phyloP scores from a whole-genome alignment of 2,797 vertebrate genomes.

The Tapera naevia region DNA sequence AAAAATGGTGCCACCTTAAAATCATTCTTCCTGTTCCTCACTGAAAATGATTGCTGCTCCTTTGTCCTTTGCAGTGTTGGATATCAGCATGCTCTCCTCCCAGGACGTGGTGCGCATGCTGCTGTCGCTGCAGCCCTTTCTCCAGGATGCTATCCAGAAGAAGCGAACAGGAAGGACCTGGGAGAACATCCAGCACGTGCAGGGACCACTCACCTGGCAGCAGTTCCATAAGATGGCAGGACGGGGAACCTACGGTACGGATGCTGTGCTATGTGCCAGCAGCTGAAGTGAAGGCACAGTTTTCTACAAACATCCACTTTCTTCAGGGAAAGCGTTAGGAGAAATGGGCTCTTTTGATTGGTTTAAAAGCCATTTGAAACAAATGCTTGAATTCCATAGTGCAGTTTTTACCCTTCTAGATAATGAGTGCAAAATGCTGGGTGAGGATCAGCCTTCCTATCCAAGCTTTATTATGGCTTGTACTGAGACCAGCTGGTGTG shows the following conservation, averaged over 20 bases:
- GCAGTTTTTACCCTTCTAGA: neutral
- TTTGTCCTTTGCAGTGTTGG: conserved; percentile 82
- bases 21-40: neutral
- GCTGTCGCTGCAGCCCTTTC: conserved; percentile 94
- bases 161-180: conserved; percentile 95
- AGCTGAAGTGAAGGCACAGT: neutral
- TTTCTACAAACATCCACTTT: neutral
- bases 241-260: conserved; percentile 92
- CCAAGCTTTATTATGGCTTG: neutral
- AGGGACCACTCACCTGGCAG: conserved; percentile 98
- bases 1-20: neutral
- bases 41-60: conserved; percentile 4
- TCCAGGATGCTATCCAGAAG: conserved; percentile 98
- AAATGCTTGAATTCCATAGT: fast-evolving
- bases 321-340: neutral
- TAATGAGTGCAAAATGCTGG: neutral
- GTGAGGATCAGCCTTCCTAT: neutral
- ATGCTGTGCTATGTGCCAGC: neutral
- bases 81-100: conserved; percentile 94
- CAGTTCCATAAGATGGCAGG: conserved; percentile 99
- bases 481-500: neutral
- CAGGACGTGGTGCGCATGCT: conserved; percentile 97
- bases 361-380: neutral
- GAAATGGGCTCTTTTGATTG: neutral
- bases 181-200: conserved; percentile 98